phyloP scores from a whole-genome alignment of 2,113 vertebrate genomes.

The Lophotis ruficrista region DNA sequence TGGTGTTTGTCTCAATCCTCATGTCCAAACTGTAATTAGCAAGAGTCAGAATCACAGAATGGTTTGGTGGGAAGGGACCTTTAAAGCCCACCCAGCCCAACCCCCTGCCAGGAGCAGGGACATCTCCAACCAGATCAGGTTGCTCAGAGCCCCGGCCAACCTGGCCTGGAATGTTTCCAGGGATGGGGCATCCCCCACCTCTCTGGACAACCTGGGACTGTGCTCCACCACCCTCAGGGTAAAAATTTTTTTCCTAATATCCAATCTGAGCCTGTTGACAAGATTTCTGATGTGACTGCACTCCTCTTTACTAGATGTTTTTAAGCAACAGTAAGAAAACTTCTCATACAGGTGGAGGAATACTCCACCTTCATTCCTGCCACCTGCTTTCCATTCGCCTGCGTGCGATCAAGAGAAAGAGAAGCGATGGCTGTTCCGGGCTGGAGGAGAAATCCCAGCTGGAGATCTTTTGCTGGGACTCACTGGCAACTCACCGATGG shows the following conservation, averaged over 20 bases:
- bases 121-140: too few relatives aligned
- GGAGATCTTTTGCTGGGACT: neutral
- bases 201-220: too few relatives aligned
- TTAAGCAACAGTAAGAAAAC: neutral
- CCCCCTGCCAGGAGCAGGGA: too few relatives aligned
- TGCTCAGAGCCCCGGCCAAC: too few relatives aligned
- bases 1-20: neutral
- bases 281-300: neutral
- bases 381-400: neutral
- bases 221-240: too few relatives aligned
- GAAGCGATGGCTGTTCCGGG: neutral
- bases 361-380: neutral
- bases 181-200: too few relatives aligned
- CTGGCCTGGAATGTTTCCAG: too few relatives aligned
- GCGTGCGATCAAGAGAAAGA: neutral
- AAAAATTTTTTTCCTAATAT: too few relatives aligned
- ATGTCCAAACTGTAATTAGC: neutral
- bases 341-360: neutral
- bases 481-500: too few relatives aligned
- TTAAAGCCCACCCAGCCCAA: too few relatives aligned
- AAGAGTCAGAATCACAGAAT: too few relatives aligned
- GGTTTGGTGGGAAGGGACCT: too few relatives aligned
- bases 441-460: neutral
- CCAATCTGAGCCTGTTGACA: neutral
- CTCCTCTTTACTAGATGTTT: neutral